Evolutionary conservation across 2,888 invertebrate genomes (phyloP).

Genomic region (Marronus borbonicus): DNA sequence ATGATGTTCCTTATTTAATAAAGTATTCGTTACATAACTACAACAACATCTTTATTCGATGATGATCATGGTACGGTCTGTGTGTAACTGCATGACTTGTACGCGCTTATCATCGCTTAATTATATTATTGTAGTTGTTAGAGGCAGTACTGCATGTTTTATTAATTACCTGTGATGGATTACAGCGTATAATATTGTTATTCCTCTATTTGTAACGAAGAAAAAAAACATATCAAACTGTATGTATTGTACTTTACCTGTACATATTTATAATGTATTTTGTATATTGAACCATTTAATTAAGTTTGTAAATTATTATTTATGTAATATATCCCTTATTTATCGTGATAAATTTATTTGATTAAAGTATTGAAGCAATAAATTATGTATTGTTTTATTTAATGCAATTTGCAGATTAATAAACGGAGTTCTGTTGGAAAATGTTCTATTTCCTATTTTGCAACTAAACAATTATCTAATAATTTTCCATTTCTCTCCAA

Average conservation of each 20-base stretch:
- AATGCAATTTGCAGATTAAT: too few species aligned
- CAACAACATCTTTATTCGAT: conserved; percentile 36
- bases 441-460: too few species aligned
- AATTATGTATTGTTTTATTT: conserved; percentile 24
- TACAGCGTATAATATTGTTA: conserved; percentile 41
- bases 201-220: not conserved
- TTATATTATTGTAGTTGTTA: conserved; percentile 46
- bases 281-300: conserved; percentile 57
- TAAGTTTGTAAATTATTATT: conserved; percentile 57
- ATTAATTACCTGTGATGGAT: conserved; percentile 41
- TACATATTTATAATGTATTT: conserved; percentile 56
- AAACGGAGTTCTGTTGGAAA: too few species aligned
- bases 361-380: conserved; percentile 47
- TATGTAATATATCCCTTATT: conserved; percentile 58
- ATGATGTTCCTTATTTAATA: conserved; percentile 56
- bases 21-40: conserved; percentile 37
- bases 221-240: conserved; percentile 48
- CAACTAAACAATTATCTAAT: too few species aligned
- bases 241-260: conserved; percentile 63
- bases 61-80: not conserved
- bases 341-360: conserved; percentile 57
- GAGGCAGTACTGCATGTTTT: conserved; percentile 43
- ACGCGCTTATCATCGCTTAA: conserved; percentile 32
- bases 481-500: too few species aligned
- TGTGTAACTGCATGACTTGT: not conserved